Evolutionary conservation across 1,140 invertebrate species (phyloP).

Genomic region (Heliconius melpomene): DNA sequence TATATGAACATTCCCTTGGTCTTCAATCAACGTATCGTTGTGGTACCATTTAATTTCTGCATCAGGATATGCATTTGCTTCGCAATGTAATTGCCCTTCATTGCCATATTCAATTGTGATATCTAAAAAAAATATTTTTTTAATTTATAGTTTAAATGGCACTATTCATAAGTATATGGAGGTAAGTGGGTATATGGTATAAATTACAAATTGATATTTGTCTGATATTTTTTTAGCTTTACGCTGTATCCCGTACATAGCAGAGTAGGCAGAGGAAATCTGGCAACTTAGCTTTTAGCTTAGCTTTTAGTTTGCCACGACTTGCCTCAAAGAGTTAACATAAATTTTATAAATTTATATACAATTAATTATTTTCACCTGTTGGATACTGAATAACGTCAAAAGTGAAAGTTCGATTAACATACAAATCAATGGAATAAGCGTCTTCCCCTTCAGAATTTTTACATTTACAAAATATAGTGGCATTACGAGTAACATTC

Average conservation of each 20-base stretch:
- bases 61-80: slow-evolving; percentile 63
- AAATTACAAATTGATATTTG: no score
- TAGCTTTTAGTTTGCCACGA: no score
- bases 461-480: slow-evolving; percentile 54
- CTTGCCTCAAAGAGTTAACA: no score
- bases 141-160: no score
- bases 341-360: not conserved
- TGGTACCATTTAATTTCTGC: slow-evolving; percentile 62
- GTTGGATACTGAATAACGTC: slow-evolving; percentile 50
- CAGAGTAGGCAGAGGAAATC: no score
- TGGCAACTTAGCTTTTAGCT: no score
- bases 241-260: no score
- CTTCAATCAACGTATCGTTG: slow-evolving; percentile 52
- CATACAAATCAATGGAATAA: slow-evolving; percentile 43
- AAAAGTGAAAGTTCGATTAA: slow-evolving; percentile 56
- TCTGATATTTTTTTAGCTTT: no score
- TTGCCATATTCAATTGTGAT: slow-evolving; percentile 55
- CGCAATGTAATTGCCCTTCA: slow-evolving; percentile 56
- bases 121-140: slow-evolving; percentile 43
- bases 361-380: slow-evolving; percentile 40
- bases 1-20: slow-evolving; percentile 46
- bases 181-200: no score
- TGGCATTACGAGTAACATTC: slow-evolving; percentile 50
- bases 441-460: slow-evolving; percentile 45
- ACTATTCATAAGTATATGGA: no score